phyloP scores from a whole-genome alignment of 2,113 vertebrate species.

The Dasyornis broadbenti region DNA sequence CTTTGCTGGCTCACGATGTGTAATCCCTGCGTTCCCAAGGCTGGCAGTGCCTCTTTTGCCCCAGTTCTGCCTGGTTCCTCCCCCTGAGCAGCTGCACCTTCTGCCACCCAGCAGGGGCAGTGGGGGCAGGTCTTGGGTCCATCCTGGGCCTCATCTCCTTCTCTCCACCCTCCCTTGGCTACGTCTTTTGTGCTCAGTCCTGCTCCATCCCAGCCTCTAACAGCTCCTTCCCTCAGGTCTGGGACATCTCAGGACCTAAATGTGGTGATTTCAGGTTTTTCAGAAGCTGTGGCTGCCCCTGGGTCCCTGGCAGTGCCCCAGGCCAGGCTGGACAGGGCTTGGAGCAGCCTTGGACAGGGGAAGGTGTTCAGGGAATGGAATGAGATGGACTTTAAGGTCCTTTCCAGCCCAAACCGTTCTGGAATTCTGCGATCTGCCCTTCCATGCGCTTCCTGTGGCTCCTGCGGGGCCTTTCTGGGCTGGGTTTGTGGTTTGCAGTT shows the following conservation, averaged over 20 bases:
- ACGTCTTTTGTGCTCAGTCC: neutral
- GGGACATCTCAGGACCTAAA: neutral
- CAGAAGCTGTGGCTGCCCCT: neutral
- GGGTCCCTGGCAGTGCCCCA: neutral
- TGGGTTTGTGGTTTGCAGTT: neutral
- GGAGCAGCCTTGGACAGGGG: neutral
- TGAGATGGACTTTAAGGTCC: neutral
- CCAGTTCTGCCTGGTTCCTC: neutral
- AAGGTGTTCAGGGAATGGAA: neutral
- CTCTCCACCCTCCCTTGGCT: neutral
- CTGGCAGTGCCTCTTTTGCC: neutral
- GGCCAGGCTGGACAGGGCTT: neutral
- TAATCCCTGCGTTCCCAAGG: neutral
- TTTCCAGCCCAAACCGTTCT: neutral
- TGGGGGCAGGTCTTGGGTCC: rapidly evolving
- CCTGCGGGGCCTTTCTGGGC: neutral
- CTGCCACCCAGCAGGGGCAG: neutral
- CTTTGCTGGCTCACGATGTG: neutral
- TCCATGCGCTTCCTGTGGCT: neutral
- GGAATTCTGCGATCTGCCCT: neutral
- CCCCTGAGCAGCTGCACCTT: neutral
- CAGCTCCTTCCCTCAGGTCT: neutral
- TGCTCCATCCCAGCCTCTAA: neutral
- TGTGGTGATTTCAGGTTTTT: neutral
- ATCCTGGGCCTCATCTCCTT: rapidly evolving